Base-by-base conservation (phyloP, 2,888 invertebrate genomes). In the Polyommatus icarus region DNA sequence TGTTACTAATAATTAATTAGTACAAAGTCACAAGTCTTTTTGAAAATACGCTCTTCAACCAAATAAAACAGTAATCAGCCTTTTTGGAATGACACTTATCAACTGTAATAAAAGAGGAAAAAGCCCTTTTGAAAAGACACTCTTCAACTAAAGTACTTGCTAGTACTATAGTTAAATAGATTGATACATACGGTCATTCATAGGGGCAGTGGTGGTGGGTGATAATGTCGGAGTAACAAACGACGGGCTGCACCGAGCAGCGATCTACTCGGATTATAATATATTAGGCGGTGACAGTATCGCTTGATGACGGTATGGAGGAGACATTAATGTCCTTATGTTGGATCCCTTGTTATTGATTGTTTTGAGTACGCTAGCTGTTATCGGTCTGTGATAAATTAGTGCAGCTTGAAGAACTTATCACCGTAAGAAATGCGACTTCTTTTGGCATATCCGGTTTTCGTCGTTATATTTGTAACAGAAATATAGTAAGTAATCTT, bases 201-300 rank as follows among this genome's bases (percentile, higher is more conserved):
- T 90, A 89, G 90, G 91, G 90, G 87, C 87, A 87, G 89, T 88
- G 87, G 89, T 90, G 90, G 85, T 83, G 87, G 87, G 86, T 90
- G 91, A 92, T 92, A 92, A 91, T 91, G 91, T 92, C 91, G 83
- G 81, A 86, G 88, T 92, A 89, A 92, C 89, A 89, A 90, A 92
- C 90, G 89, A 88, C 80, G 81, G 86, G 81, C 83, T 83, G 85
- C 79, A 79, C 78, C 79, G 80, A 78, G 79, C 80, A 76, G 78
- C 79, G 77, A 79, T 79, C 78, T 78, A 75, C 75, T 78, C 71
- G 76, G 67, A 79, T 79, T 79, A 78, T 78, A 78, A 78, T 78
- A 78, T 78, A 79, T 78, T 79, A 78, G 61, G 59, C 50, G 76
- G 76, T 78, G 78, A 79, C 79, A 79, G 72, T 78, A 78, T 78